These are phyloP conservation scores for Iphiclides podalirius DNA, from an alignment of 2,888 invertebrate genomes.

Conservation along the genomic window DNA sequence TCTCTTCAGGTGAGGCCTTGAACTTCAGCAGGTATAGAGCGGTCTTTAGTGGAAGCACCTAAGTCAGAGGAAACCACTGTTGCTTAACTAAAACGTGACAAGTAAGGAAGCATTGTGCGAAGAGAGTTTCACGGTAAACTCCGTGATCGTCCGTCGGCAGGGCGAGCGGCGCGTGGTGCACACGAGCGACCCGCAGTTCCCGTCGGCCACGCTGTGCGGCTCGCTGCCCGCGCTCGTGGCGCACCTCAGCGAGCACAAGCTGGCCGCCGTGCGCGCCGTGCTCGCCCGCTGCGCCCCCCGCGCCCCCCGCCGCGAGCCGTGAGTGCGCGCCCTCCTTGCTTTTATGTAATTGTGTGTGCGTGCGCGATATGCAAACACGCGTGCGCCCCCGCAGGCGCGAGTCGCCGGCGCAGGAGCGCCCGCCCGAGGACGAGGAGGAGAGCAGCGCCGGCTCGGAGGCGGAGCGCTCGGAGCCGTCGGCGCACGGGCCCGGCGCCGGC, in stretches of 20 bases:
- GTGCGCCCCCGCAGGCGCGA: not conserved
- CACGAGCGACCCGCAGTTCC: constrained; percentile 92
- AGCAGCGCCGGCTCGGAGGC: constrained; percentile 67
- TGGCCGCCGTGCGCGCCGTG: constrained; percentile 71
- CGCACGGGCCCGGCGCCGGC: constrained; percentile 77
- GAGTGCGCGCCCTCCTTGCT: too few species aligned
- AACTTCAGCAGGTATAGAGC: too few species aligned
- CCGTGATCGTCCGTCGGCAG: too few species aligned
- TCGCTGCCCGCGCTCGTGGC: constrained; percentile 92
- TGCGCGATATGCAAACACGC: too few species aligned
- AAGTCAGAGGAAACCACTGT: too few species aligned
- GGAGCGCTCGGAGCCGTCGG: constrained; percentile 55
- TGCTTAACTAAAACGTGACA: too few species aligned
- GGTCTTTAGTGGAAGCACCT: too few species aligned
- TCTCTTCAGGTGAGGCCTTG: constrained; percentile 78
- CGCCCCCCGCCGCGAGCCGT: constrained; percentile 14
- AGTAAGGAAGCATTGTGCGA: too few species aligned
- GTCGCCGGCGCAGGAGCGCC: constrained; percentile 28
- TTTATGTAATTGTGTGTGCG: too few species aligned
- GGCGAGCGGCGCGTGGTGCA: constrained; percentile 90
- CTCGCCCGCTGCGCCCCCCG: constrained; percentile 38
- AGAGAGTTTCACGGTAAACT: too few species aligned
- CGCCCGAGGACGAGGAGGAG: constrained; percentile 55
- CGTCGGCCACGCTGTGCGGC: constrained; percentile 90
- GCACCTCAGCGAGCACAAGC: constrained; percentile 95